Base-by-base conservation (phyloP, 2,113 vertebrate species). In the Amphiprion ocellaris region DNA sequence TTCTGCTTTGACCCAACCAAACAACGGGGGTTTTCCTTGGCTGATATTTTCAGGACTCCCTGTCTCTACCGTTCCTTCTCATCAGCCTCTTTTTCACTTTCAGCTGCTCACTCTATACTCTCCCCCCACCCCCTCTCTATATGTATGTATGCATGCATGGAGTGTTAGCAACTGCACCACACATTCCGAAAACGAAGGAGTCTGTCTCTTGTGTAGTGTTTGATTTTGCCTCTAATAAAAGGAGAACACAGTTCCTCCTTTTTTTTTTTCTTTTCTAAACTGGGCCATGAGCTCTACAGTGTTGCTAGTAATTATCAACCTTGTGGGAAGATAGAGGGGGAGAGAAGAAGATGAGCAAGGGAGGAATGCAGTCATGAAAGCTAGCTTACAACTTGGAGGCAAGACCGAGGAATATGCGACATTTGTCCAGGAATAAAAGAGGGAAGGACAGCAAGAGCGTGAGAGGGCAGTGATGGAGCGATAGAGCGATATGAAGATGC, bases 281-380 rank as follows among this genome's bases (percentile, higher is more conserved):
- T 92, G 91, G 90, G 91, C 89, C 91, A 93, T 82, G 83, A 84
- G 85, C 90, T 83, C 84, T 70, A 85, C 83, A 81, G 86, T 77
- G 74, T 83, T 86, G 90, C 86, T 81, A 67, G 89, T 91, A 91
- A 93, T 92, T 90, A 90, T 90, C 90, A 92, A 88, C 86, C 81
- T 89, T 89, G 69, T 83, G 87, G 62, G 71, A 83, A 84, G 71
- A 84, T 55, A 64, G 65, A 64, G 72, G 52, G 77, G 77, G 73
- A 80, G 39, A 77, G 58, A 60, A 53, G 55, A 69, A 73, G 64
- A 62, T 37, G 63, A 76, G 69, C 28, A 67, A 53, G 41, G 33
- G 33, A 82, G 69, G 28, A 72, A 56, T 30, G 7, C 72, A 84
- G 71, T 56, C 71, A 26, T 54, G 63, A 81, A 76, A 26, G 30